These are phyloP conservation scores for Archips xylosteana DNA, from an alignment of 2,888 invertebrate genomes.

Conservation along the genomic window DNA sequence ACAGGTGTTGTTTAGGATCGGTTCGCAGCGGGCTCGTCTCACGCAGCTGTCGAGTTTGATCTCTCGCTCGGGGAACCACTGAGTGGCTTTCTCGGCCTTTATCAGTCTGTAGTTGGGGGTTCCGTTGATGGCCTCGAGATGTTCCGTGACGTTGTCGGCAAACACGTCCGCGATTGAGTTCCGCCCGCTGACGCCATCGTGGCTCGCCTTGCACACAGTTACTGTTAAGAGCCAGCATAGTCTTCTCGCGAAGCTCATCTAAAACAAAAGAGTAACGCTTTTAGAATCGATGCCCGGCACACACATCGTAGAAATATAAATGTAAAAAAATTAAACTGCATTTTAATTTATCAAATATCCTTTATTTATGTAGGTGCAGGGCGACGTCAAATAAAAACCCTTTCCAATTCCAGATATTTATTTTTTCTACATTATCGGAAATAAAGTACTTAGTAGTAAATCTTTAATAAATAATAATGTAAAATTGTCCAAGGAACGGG, in stretches of 20 bases:
- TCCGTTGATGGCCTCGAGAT: slow-evolving; percentile 84
- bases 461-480: slow-evolving; percentile 32
- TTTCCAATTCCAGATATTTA: slow-evolving; percentile 73
- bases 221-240: slow-evolving; percentile 60
- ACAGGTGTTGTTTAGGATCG: slow-evolving; percentile 88
- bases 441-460: slow-evolving; percentile 35
- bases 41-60: slow-evolving; percentile 88
- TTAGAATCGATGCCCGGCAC: slow-evolving; percentile 54
- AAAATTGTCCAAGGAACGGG: slow-evolving; percentile 32
- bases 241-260: slow-evolving; percentile 74
- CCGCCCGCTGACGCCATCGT: slow-evolving; percentile 69
- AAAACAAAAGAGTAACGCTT: slow-evolving; percentile 72
- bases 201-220: slow-evolving; percentile 66
- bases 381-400: slow-evolving; percentile 81
- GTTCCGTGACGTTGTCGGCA: slow-evolving; percentile 68
- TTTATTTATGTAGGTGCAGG: slow-evolving; percentile 77
- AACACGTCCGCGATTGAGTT: slow-evolving; percentile 68
- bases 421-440: slow-evolving; percentile 60
- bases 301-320: slow-evolving; percentile 52
- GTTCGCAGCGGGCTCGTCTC: slow-evolving; percentile 89
- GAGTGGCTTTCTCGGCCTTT: slow-evolving; percentile 85
- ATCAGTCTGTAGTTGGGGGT: slow-evolving; percentile 84
- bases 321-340: slow-evolving; percentile 76
- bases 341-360: slow-evolving; percentile 71
- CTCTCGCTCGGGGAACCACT: slow-evolving; percentile 87